Evolutionary conservation across 2,888 invertebrate species (phyloP).

Genomic region (Hemistola chrysoprasaria): DNA sequence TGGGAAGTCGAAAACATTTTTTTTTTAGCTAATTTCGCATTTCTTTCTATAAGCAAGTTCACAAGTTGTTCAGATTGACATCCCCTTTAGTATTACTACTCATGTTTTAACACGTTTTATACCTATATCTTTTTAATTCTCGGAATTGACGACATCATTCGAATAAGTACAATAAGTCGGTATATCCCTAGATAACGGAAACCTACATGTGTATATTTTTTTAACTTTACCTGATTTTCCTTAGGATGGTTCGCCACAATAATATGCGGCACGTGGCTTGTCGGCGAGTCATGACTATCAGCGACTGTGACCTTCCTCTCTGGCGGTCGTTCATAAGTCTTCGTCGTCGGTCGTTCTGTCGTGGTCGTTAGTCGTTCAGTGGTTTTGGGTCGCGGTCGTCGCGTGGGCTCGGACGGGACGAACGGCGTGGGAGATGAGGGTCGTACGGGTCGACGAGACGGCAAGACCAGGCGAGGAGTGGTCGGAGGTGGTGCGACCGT

Average conservation of each 20-base stretch:
- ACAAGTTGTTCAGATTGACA: no score
- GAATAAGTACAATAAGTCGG: no score
- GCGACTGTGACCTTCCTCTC: conserved; percentile 54
- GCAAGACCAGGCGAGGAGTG: conserved; percentile 45
- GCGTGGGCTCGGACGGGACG: conserved; percentile 34
- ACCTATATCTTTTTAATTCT: no score
- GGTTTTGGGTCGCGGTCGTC: conserved; percentile 42
- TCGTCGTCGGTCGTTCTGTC: conserved; percentile 64
- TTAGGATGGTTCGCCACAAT: conserved; percentile 87
- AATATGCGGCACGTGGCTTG: conserved; percentile 78
- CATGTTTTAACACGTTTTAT: no score
- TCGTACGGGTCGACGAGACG: conserved; percentile 43
- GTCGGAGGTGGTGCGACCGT: conserved; percentile 31
- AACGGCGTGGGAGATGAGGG: conserved; percentile 50
- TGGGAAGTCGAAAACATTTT: no score
- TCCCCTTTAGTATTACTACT: no score
- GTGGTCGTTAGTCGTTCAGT: no score
- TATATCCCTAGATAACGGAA: no score
- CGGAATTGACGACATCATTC: no score
- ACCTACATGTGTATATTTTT: no score
- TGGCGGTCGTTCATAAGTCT: conserved; percentile 64
- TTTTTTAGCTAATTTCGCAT: no score
- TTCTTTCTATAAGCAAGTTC: no score
- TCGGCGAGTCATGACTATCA: conserved; percentile 66
- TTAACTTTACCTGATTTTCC: conserved; percentile 91